phyloP scores from a whole-genome alignment of 2,113 vertebrate genomes.

The Tenebrosternarchus preto region DNA sequence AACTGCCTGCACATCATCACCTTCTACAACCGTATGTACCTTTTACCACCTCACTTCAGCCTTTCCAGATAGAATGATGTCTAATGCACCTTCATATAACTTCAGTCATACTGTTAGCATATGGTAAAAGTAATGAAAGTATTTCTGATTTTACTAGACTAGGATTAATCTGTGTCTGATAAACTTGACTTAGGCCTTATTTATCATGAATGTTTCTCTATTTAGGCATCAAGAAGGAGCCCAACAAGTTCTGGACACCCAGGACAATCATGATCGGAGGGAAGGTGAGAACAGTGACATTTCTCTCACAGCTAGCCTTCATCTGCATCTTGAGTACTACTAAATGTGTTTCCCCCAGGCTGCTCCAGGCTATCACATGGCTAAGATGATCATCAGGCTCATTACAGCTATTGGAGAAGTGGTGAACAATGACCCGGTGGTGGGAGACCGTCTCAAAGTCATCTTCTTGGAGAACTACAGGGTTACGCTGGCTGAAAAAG shows the following conservation, averaged over 20 bases:
- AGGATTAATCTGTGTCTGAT: no score
- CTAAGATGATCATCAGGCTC: constrained; percentile 90
- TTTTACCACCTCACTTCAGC: background rate
- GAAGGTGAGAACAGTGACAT: constrained; percentile 77
- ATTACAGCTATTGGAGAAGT: constrained; percentile 89
- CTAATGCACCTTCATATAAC: background rate
- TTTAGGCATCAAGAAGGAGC: constrained; percentile 88
- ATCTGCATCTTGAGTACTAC: background rate
- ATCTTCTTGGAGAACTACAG: constrained; percentile 93
- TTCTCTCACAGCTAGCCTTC: background rate
- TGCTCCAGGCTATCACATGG: constrained; percentile 91
- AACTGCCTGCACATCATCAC: constrained; percentile 91
- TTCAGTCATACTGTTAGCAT: no score
- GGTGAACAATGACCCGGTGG: constrained; percentile 84
- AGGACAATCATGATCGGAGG: constrained; percentile 92
- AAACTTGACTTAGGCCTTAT: background rate
- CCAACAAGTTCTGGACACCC: constrained; percentile 84
- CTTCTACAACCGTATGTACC: constrained; percentile 84
- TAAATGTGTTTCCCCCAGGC: constrained; percentile 65
- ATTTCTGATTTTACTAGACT: no score
- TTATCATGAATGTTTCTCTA: background rate
- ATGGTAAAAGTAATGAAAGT: no score
- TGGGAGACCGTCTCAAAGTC: constrained; percentile 88
- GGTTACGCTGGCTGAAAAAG: constrained; percentile 90
- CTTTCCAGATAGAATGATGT: background rate